Conservation (phyloP, 2,113 vertebrate genomes). For the Eptesicus fuscus region DNA sequence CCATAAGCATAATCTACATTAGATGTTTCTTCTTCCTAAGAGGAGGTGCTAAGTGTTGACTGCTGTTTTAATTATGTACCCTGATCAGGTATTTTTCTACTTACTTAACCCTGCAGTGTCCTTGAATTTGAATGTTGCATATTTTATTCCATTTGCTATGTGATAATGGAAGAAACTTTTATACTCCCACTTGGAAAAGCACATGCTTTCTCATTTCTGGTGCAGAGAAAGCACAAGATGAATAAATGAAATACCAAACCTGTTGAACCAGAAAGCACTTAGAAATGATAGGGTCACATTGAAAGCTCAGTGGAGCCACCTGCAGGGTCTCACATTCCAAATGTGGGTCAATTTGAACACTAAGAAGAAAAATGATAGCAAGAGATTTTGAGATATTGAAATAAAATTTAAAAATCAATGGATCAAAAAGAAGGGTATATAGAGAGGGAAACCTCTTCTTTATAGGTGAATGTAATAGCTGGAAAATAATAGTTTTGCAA, state of each 20-base stretch:
- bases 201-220: not conserved
- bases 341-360: not conserved
- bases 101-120: not conserved
- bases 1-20: not conserved
- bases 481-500: not conserved
- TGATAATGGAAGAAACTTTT: not conserved
- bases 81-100: not conserved
- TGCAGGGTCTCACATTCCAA: not conserved
- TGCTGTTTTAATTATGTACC: not conserved
- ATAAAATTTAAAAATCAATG: not conserved
- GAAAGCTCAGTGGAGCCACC: not conserved
- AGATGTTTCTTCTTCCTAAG: not conserved
- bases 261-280: not conserved
- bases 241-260: not conserved
- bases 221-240: not conserved
- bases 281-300: not conserved
- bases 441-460: not conserved
- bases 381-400: not conserved
- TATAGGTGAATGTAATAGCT: not conserved
- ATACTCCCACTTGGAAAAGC: not conserved
- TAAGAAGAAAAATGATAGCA: not conserved
- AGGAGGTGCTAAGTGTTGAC: not conserved
- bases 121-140: slow-evolving; percentile 34
- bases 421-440: not conserved
- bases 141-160: not conserved